Evolutionary conservation across 2,797 vertebrate genomes (phyloP).

Genomic region (Ceyx erithaca): DNA sequence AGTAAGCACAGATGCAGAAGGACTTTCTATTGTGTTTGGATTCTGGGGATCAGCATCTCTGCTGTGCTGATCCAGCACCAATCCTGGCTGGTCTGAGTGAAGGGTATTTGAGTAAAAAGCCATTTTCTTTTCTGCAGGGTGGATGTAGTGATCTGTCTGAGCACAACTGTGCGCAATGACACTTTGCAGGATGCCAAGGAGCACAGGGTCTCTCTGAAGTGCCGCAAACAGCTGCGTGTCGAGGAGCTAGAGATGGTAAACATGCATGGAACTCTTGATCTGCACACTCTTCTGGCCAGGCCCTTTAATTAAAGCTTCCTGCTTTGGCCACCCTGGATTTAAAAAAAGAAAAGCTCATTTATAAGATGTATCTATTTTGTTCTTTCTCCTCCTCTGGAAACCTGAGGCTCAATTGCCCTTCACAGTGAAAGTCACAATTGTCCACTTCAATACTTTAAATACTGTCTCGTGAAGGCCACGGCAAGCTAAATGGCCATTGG

Average conservation of each 20-base stretch:
- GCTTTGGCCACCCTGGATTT: neutral
- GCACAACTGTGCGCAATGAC: constrained; percentile 95
- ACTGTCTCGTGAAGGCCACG: neutral
- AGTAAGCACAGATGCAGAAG: neutral
- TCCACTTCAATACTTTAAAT: neutral
- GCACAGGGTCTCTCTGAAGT: constrained; percentile 93
- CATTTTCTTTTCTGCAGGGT: constrained; percentile 83
- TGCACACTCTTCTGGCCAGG: neutral
- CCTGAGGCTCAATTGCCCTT: neutral
- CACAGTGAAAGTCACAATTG: neutral
- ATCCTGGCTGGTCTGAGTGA: neutral
- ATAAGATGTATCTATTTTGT: neutral
- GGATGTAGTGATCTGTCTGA: constrained; percentile 96
- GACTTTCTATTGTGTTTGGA: neutral
- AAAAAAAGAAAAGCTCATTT: neutral
- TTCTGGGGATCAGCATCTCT: neutral
- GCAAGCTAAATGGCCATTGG: neutral
- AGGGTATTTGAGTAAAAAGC: neutral
- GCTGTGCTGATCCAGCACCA: neutral
- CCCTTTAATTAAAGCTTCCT: neutral
- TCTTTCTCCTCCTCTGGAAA: neutral
- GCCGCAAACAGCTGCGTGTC: constrained; percentile 94
- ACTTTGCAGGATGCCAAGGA: constrained; percentile 94
- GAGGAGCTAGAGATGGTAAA: constrained; percentile 97
- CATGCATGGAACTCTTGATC: neutral